Base-by-base conservation (phyloP, 1,140 invertebrate species). In the Latrodectus geometricus region DNA sequence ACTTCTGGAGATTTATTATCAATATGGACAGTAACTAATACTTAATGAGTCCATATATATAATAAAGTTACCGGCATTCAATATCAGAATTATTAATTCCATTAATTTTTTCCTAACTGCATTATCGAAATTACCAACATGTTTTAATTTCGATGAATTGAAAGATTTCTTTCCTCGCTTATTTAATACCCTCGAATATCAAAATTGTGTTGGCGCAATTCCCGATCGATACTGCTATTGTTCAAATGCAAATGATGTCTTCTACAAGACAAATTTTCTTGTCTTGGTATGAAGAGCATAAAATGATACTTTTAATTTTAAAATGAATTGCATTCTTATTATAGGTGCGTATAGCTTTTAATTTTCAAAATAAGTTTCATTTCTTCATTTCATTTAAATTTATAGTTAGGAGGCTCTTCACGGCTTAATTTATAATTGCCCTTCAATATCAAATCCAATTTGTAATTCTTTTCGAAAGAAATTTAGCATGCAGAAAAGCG, bases 221-320 rank as follows among this genome's bases (percentile, higher is more conserved):
- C 73, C 73, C 4, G 12, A 50, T n/a, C 4, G 9, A 9, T 14
- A 54, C 4, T 9, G 49, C 52, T 75, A 52, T 35, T n/a, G 17
- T 15, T 54, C n/a, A 35, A 50, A 49, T 50, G 15, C 49, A 5
- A 9, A 75, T 75, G 73, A n/a, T 9, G 15, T 9, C 73, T 8
- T 52, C 48, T 52, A 35, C 20, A 4, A 35, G 73, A 50, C 9
- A 52, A 54, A n/a, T 49, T 8, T 75, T 75, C 52, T 20, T 75
- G 5, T n/a, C 8, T n/a, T 75, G 73, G 73, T 75, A 75, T 54
- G 15, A 54, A 50, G 48, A 50, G 73, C 73, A 75, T 17, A 12
- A 52, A 49, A 50, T 9, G 73, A 52, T 52, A 35, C 8, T 15
- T 75, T 75, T 52, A n/a, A 75, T n/a, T 75, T 75, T 75, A 56